Percentiles rank a stretch among this genome's conserved stretches.
Conservation (phyloP, 1,140 invertebrate species). For the Epicauta chinensis region DNA sequence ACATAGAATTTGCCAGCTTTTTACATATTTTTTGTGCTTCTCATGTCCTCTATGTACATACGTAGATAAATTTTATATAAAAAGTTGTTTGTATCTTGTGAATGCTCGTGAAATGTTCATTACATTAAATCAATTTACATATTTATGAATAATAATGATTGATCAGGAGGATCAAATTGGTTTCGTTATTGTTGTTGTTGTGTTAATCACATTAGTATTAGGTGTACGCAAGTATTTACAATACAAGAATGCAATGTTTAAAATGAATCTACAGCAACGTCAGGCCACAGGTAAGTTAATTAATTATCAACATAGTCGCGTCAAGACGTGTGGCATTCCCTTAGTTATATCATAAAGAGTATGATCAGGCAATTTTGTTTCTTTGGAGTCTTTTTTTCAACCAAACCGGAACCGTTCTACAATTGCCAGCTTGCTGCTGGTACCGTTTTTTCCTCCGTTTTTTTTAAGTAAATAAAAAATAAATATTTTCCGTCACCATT, state of each 20-base stretch:
- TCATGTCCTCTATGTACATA: constrained; percentile 3
- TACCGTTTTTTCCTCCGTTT: no score
- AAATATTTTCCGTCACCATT: no score
- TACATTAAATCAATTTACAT: background rate
- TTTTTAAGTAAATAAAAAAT: no score
- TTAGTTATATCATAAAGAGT: no score
- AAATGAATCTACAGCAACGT: constrained; percentile 4
- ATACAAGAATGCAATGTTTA: constrained; percentile 5
- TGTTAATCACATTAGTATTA: constrained; percentile 6
- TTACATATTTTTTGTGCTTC: constrained; percentile 6
- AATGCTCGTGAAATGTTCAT: constrained; percentile 3
- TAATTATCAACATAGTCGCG: background rate
- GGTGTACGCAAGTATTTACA: constrained; percentile 6
- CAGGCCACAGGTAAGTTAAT: constrained; percentile 9
- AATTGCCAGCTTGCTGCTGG: no score
- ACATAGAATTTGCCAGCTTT: constrained; percentile 1
- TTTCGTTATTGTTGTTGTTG: constrained; percentile 10
- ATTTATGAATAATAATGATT: constrained; percentile 10
- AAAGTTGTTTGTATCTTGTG: constrained; percentile 1
- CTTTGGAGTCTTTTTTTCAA: no score
- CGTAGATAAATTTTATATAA: no score
- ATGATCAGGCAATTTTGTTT: no score
- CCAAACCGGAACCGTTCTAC: no score
- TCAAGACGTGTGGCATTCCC: background rate
- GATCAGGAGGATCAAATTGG: constrained; percentile 14